phyloP scores from a whole-genome alignment of 92 coral and sea anemone genomes.

The Scolanthus callimorphus region DNA sequence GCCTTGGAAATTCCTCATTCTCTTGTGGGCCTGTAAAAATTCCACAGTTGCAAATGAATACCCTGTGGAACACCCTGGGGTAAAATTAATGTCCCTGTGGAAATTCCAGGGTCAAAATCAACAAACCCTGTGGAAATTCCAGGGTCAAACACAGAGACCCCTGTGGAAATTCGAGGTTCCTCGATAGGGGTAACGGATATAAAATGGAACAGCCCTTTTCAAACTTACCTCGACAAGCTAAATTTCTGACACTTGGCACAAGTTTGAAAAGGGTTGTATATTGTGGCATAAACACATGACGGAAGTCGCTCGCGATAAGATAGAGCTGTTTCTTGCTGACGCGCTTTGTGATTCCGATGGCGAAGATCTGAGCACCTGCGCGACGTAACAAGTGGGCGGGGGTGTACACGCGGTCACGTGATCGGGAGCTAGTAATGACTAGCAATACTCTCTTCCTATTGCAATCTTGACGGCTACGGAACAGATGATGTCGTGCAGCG shows the following conservation, averaged over 20 bases:
- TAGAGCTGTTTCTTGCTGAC: slow-evolving; percentile 25
- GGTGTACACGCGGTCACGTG: slow-evolving; percentile 49
- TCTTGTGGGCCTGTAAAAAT: too few species aligned
- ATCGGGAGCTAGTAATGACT: slow-evolving; percentile 59
- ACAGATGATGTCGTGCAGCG: slow-evolving; percentile 25
- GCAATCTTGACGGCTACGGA: slow-evolving; percentile 36
- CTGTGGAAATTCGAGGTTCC: too few species aligned
- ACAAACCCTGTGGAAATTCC: too few species aligned
- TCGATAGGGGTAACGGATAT: too few species aligned
- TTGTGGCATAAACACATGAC: slow-evolving; percentile 44
- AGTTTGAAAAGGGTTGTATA: slow-evolving; percentile 21
- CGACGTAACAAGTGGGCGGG: slow-evolving; percentile 57
- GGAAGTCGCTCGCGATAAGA: slow-evolving; percentile 51
- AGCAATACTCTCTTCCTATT: slow-evolving; percentile 63
- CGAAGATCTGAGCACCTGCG: slow-evolving; percentile 57
- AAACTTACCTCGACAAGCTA: slow-evolving; percentile 80
- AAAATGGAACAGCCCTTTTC: too few species aligned
- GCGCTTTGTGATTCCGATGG: slow-evolving; percentile 46
- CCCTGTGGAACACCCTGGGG: too few species aligned
- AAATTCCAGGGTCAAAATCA: too few species aligned
- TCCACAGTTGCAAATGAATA: too few species aligned
- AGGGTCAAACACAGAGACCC: too few species aligned
- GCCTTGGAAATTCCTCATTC: too few species aligned
- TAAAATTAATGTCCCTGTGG: too few species aligned
- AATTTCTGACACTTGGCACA: slow-evolving; percentile 31